A percentile compares a stretch with the other conserved stretches of the same genome.
Evolutionary conservation across 2,797 vertebrate species (phyloP).

Genomic region (Tinamus major): DNA sequence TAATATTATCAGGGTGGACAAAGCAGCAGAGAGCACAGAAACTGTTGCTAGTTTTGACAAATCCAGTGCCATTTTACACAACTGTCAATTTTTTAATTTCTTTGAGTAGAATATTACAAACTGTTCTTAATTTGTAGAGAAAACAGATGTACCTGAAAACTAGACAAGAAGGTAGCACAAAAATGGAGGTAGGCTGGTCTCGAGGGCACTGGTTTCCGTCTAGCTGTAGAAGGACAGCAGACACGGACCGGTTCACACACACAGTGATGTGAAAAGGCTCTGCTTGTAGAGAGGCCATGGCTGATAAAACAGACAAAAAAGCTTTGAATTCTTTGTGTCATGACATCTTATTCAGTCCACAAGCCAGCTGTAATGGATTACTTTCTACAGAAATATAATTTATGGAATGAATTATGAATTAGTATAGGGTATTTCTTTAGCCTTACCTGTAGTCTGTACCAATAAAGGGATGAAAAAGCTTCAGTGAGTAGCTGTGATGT

Average conservation of each 20-base stretch:
- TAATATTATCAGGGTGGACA: not conserved
- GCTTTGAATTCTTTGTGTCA: not conserved
- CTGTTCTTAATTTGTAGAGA: not conserved
- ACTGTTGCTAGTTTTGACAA: not conserved
- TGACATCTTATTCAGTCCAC: not conserved
- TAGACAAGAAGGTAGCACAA: too few relatives aligned
- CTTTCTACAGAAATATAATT: conserved; percentile 18
- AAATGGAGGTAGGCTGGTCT: not conserved
- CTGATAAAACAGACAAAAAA: not conserved
- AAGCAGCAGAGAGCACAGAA: not conserved
- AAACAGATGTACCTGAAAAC: not conserved
- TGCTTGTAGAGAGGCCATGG: rapidly evolving
- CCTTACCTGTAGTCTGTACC: not conserved
- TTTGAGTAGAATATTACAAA: not conserved
- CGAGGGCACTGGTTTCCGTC: not conserved
- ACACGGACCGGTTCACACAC: rapidly evolving
- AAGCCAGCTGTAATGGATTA: not conserved
- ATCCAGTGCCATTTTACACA: not conserved
- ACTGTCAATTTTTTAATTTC: not conserved
- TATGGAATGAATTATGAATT: conserved; percentile 5
- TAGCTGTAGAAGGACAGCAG: rapidly evolving
- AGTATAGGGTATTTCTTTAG: not conserved
- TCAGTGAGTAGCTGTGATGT: not conserved
- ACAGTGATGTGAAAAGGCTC: not conserved
- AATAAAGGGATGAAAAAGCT: not conserved